phyloP scores from a whole-genome alignment of 2,113 vertebrate genomes.

The Uria lomvia region DNA sequence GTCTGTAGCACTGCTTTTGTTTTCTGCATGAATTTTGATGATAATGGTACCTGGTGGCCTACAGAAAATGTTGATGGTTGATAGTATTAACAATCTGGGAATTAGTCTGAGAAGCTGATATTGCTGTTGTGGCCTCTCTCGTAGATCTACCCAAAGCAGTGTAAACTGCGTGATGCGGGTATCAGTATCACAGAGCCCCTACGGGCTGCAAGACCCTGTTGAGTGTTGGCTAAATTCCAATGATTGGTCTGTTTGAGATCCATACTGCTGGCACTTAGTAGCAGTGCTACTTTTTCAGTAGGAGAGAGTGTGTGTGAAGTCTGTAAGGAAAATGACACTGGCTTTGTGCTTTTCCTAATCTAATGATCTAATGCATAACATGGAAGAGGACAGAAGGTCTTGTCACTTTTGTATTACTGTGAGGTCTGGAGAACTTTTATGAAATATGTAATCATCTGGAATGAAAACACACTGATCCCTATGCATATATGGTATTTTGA shows the following conservation, averaged over 20 bases:
- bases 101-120: background rate
- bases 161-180: background rate
- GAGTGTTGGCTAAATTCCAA: background rate
- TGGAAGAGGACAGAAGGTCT: background rate
- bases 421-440: background rate
- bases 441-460: background rate
- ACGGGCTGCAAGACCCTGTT: background rate
- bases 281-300: background rate
- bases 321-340: background rate
- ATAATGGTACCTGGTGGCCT: background rate
- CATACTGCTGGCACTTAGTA: background rate
- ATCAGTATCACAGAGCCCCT: background rate
- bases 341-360: background rate
- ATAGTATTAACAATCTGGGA: background rate
- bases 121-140: background rate
- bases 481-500: background rate
- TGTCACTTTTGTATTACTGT: background rate
- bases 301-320: background rate
- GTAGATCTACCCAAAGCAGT: too few species aligned
- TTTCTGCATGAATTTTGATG: background rate
- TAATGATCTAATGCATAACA: background rate
- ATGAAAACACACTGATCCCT: background rate
- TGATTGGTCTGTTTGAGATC: background rate
- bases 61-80: background rate
- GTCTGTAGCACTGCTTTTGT: background rate